Base-by-base conservation (phyloP, 2,888 invertebrate species). In the Melinopterus prodromus region DNA sequence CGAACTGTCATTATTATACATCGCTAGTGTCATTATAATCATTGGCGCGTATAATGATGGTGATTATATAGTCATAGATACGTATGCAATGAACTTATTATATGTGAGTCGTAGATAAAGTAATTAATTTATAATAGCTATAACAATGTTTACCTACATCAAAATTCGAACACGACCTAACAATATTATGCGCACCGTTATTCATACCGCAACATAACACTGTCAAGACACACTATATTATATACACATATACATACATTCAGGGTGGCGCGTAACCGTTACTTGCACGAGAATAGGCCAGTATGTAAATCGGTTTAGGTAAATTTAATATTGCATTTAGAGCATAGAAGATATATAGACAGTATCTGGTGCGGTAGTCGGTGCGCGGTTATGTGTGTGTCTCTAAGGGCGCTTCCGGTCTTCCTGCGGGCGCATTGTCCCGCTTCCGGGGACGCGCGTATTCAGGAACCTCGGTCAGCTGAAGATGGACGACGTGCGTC, bases 391-490 rank as follows among this genome's bases (percentile, higher is more conserved):
- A 72, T 78, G 78, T 76, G 77, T 78, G 77, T 76, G 78, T 77
- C 78, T 78, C 69, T 74, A 83, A 85, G 85, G 85, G 85, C 84
- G 84, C 83, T 86, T 86, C 87, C 87, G 85, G 86, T 81, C 82
- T 82, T 84, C 83, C 84, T 85, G 84, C 84, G 84, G 85, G 84
- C 83, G 82, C 85, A 85, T 85, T 86, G 85, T 85, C 83, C 81
- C 83, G 85, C 82, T 86, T 87, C 87, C 87, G 86, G 86, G 81
- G 80, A 82, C 81, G 79, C 79, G 80, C 79, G 81, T 81, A 75
- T 79, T 82, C 79, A 83, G 83, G 83, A 82, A 82, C 78, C 78
- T 81, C 80, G 82, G 83, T 81, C 83, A 84, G 81, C 82, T 81
- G 81, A 83, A 83, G 83, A 84, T 84, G 83, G 82, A 84, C 82